phyloP scores from a whole-genome alignment of 2,113 vertebrate species.

The Thryonomys swinderianus region DNA sequence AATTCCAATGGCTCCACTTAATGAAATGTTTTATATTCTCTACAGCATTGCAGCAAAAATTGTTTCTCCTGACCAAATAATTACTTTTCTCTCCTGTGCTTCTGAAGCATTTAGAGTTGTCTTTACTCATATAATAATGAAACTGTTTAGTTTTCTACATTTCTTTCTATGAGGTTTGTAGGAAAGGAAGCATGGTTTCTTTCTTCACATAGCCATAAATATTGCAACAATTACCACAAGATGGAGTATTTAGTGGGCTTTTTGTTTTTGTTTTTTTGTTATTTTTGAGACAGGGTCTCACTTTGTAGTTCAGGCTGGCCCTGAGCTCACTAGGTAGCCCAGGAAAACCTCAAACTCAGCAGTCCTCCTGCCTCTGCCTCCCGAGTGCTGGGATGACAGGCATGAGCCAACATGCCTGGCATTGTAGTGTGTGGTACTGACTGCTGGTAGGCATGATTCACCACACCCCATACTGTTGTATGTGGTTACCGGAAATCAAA shows the following conservation, averaged over 20 bases:
- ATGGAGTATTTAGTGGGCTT: background rate
- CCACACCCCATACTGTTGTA: too few species aligned
- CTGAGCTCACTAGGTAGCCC: too few species aligned
- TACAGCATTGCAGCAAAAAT: slow-evolving; percentile 70
- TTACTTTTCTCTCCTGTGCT: slow-evolving; percentile 3
- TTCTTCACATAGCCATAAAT: background rate
- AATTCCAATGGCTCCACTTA: background rate
- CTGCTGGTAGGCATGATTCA: too few species aligned
- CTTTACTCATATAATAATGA: background rate
- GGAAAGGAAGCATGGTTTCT: background rate
- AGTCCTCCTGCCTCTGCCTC: too few species aligned
- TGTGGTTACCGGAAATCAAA: too few species aligned
- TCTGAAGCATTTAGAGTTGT: slow-evolving; percentile 35
- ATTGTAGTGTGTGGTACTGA: too few species aligned
- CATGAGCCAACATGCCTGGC: too few species aligned
- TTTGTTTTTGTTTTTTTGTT: too few species aligned
- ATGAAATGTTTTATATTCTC: slow-evolving; percentile 49
- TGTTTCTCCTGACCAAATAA: slow-evolving; percentile 36
- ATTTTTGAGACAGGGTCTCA: too few species aligned
- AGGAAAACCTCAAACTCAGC: too few species aligned
- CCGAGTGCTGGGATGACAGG: too few species aligned
- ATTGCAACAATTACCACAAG: background rate
- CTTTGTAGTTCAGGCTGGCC: too few species aligned
- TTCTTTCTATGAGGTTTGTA: background rate
- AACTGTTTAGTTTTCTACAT: slow-evolving; percentile 5